Evolutionary conservation across 2,113 vertebrate species (phyloP), one percentile per base, ranked within the genome.

Genomic region (Mellivora capensis): DNA sequence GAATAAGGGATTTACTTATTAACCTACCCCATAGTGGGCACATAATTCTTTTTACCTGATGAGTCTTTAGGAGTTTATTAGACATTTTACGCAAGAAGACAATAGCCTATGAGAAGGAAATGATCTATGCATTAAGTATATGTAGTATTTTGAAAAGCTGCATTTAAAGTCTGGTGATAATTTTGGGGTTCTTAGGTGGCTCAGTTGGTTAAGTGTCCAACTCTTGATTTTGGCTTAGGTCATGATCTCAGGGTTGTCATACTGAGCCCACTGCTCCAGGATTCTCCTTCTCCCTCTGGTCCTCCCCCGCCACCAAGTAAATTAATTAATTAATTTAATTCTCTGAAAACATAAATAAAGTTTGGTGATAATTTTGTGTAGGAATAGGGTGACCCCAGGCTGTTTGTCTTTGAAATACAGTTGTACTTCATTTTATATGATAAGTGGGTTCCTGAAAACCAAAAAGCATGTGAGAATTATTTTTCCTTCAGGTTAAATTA

Each of bases 281-380:
- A 69, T 69, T 69, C 67, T 37, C 67, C 34, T 18, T 37, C 34
- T 69, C 67, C 34, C 67, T 69, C 34, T 69, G 67, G 3, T 69
- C 34, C 34, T 37, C 18, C 8, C 7, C 34, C 14, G n/a, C 14
- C 13, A 2, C 15, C 52, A 14, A 27, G 34, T 34, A 17, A 67
- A 67, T 17, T 17, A 67, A 17, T 67, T 20, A 69, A 20, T 10
- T 34, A 69, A n/a, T 20, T 69, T 37, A 69, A 69, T 69, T 69
- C 67, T 69, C 34, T 69, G 37, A 69, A 69, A 69, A 69, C 34
- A 69, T n/a, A 67, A 14, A 64, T 34, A 18, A 69, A 20, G 34
- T 69, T 69, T 37, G 67, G 13, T 90, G 92, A 67, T 82, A 79
- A 82, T 90, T 96, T 90, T 94, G 57, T 90, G 39, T 71, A 95